Evolutionary conservation across 2,113 vertebrate genomes (phyloP).

Genomic region (Ranitomeya imitator): DNA sequence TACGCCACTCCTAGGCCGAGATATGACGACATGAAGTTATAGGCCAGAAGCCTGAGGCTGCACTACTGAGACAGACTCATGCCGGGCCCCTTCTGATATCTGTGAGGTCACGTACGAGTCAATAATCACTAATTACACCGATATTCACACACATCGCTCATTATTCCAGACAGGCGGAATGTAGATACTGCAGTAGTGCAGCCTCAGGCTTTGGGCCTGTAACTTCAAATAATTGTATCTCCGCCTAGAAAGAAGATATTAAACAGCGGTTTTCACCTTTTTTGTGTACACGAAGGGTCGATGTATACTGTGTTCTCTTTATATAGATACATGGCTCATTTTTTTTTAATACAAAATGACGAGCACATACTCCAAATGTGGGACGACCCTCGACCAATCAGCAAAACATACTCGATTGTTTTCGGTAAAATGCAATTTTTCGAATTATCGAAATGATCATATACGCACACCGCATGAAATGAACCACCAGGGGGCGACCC

Average conservation of each 20-base stretch:
- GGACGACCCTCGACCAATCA: too few relatives aligned
- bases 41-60: neutral
- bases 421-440: too few relatives aligned
- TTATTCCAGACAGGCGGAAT: too few relatives aligned
- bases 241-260: neutral
- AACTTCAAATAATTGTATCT: neutral
- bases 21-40: neutral
- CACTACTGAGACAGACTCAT: neutral
- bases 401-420: too few relatives aligned
- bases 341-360: too few relatives aligned
- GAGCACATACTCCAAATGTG: too few relatives aligned
- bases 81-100: neutral
- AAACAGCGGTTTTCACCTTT: neutral
- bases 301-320: too few relatives aligned
- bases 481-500: too few relatives aligned
- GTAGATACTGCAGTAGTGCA: neutral
- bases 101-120: neutral
- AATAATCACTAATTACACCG: neutral
- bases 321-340: too few relatives aligned
- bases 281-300: neutral
- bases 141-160: too few relatives aligned
- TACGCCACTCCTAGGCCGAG: neutral
- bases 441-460: too few relatives aligned
- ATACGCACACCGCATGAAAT: too few relatives aligned
- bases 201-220: neutral